These are phyloP conservation scores for Drosophila watanabei DNA, from an alignment of 1,140 invertebrate species.

Conservation along the genomic window DNA sequence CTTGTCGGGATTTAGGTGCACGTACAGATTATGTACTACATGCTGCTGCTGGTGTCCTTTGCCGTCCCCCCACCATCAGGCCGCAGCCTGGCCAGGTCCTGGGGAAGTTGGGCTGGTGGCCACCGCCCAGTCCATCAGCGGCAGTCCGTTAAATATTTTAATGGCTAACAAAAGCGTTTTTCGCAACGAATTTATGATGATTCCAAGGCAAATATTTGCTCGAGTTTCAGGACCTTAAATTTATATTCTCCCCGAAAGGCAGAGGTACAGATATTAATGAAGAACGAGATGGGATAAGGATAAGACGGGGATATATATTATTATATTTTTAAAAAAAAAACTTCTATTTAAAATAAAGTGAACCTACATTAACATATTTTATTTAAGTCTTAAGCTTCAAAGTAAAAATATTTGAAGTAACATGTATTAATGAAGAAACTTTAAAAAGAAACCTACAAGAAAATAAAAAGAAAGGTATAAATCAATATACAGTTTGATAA, in stretches of 20 bases:
- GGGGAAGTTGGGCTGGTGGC: slow-evolving; percentile 15
- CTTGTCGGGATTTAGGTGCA: slow-evolving; percentile 68
- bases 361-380: not conserved
- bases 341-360: not conserved
- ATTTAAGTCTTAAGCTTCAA: too few species aligned
- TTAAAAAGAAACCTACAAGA: too few species aligned
- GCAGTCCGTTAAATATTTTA: slow-evolving; percentile 76
- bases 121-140: slow-evolving; percentile 28
- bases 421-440: not conserved
- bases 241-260: not conserved
- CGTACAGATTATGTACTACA: slow-evolving; percentile 16
- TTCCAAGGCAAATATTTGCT: slow-evolving; percentile 45
- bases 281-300: not conserved
- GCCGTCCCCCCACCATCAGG: not conserved
- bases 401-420: too few species aligned
- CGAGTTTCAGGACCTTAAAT: slow-evolving; percentile 23
- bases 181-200: slow-evolving; percentile 75
- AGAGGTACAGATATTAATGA: not conserved
- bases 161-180: slow-evolving; percentile 78
- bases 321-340: not conserved
- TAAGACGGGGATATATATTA: not conserved
- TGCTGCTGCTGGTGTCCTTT: not conserved
- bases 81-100: slow-evolving; percentile 2
- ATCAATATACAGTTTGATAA: too few species aligned
- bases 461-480: too few species aligned